Percentiles rank a stretch among this genome's conserved stretches.
Evolutionary conservation across 2,888 invertebrate species (phyloP).

Genomic region (Bibio marci): DNA sequence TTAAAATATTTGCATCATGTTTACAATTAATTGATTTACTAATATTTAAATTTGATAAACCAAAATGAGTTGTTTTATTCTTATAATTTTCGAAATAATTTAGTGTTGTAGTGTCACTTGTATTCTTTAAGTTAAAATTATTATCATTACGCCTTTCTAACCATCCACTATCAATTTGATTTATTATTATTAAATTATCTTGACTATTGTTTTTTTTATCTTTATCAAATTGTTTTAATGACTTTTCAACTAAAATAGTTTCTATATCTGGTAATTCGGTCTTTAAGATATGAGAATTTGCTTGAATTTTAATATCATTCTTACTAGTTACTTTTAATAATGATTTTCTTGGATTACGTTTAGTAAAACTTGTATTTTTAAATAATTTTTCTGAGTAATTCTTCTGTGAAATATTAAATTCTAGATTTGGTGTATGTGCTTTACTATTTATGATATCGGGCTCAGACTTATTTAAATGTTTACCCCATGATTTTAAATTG

Average conservation of each 20-base stretch:
- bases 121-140: no score
- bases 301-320: slow-evolving; percentile 10
- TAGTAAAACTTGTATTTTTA: slow-evolving; percentile 44
- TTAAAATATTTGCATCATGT: not conserved
- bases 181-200: slow-evolving; percentile 3
- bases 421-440: slow-evolving; percentile 7
- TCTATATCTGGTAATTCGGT: slow-evolving; percentile 25
- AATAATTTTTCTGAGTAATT: slow-evolving; percentile 44
- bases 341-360: slow-evolving; percentile 62
- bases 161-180: slow-evolving; percentile 31
- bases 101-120: no score
- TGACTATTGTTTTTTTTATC: no score
- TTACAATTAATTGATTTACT: not conserved
- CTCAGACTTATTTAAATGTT: slow-evolving; percentile 20
- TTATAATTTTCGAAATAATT: not conserved
- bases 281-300: slow-evolving; percentile 7
- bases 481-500: slow-evolving; percentile 33
- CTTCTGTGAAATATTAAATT: not conserved
- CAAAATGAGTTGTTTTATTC: not conserved
- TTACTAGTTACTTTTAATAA: slow-evolving; percentile 19
- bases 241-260: slow-evolving; percentile 20
- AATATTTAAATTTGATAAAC: slow-evolving; percentile 4
- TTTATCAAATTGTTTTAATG: slow-evolving; percentile 11
- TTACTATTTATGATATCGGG: slow-evolving; percentile 16
- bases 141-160: slow-evolving; percentile 20